These are phyloP conservation scores for Acrocyrtus sp. DNA, from an alignment of 2,888 invertebrate species.

Conservation along the genomic window DNA sequence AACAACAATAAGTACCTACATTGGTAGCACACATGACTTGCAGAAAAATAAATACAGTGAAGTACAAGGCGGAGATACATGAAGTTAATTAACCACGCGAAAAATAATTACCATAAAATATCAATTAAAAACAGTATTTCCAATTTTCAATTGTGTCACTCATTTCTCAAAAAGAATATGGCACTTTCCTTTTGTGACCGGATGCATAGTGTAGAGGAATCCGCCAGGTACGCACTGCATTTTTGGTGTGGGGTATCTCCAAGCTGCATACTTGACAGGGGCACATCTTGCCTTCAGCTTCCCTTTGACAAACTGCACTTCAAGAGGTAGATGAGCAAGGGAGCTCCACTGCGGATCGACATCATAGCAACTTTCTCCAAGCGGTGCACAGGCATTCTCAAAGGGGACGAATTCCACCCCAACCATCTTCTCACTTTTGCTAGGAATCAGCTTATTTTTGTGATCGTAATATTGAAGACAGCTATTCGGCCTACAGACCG, in stretches of 20 bases:
- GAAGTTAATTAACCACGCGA: no score
- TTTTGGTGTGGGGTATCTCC: slow-evolving; percentile 56
- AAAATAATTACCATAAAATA: no score
- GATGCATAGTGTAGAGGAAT: slow-evolving; percentile 27
- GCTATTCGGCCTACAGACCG: slow-evolving; percentile 43
- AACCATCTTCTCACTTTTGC: slow-evolving; percentile 34
- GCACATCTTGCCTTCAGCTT: slow-evolving; percentile 46
- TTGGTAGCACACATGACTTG: no score
- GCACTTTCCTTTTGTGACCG: slow-evolving; percentile 30
- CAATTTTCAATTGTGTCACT: no score
- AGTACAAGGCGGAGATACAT: no score
- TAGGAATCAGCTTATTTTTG: slow-evolving; percentile 44
- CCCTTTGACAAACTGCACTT: slow-evolving; percentile 54
- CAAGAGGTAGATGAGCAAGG: slow-evolving; percentile 42
- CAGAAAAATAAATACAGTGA: no score
- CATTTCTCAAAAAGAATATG: slow-evolving; percentile 39
- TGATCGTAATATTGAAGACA: slow-evolving; percentile 51
- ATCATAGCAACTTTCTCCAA: slow-evolving; percentile 49
- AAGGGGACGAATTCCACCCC: slow-evolving; percentile 48
- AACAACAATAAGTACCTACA: no score
- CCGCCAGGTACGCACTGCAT: slow-evolving; percentile 54
- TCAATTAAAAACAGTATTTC: no score
- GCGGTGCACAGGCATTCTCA: slow-evolving; percentile 38
- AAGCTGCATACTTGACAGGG: slow-evolving; percentile 43
- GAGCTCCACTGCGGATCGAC: slow-evolving; percentile 52